Percentiles rank a stretch among this genome's conserved stretches.
Evolutionary conservation across 1,140 invertebrate genomes (phyloP).

Genomic region (Diuraphis noxia): DNA sequence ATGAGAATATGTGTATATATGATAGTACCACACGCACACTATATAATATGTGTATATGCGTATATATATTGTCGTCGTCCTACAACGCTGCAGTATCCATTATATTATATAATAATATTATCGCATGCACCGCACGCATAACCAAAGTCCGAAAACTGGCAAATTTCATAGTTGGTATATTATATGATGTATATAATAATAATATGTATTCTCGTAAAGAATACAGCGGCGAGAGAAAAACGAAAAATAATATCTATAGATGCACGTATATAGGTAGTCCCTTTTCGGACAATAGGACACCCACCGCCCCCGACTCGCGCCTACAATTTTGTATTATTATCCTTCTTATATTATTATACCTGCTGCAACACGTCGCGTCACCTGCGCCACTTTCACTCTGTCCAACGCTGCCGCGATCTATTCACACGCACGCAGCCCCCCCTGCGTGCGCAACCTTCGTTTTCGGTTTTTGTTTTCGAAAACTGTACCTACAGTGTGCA

Average conservation of each 20-base stretch:
- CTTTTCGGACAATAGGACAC: constrained; percentile 20
- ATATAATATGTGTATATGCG: neutral
- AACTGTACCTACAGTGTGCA: too few relatives aligned
- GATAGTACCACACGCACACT: neutral
- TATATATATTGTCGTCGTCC: neutral
- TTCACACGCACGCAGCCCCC: neutral
- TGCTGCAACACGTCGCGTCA: neutral
- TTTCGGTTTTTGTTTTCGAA: neutral
- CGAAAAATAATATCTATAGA: neutral
- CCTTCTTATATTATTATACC: neutral
- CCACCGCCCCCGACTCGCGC: neutral
- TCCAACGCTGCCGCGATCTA: neutral
- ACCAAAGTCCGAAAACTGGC: neutral
- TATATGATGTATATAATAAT: neutral
- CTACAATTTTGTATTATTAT: neutral
- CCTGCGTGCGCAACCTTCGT: neutral
- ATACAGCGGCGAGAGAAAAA: neutral
- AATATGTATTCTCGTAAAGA: neutral
- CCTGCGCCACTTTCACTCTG: constrained; percentile 13
- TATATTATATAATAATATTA: neutral
- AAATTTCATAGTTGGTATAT: neutral
- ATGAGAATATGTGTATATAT: neutral
- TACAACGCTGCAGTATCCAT: neutral
- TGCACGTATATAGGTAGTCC: neutral
- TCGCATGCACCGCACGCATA: neutral